phyloP scores from a whole-genome alignment of 2,113 vertebrate genomes.

The Menidia beryllina region DNA sequence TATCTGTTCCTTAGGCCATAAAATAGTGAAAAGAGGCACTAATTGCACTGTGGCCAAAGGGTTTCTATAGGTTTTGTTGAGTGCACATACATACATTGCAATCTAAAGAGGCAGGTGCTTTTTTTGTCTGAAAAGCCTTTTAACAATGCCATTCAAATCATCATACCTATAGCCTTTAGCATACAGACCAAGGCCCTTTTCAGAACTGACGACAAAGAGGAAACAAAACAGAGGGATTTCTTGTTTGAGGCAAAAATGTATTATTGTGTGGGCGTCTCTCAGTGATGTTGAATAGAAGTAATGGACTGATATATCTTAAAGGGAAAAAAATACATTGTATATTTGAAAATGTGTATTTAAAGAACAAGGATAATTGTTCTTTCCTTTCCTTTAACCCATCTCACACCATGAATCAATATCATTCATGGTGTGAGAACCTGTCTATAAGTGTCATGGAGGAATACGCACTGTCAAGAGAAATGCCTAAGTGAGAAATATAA shows the following conservation, averaged over 20 bases:
- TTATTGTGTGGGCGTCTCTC: conserved; percentile 26
- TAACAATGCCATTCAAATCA: conserved; percentile 42
- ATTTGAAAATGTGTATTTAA: conserved; percentile 14
- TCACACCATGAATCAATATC: conserved; percentile 32
- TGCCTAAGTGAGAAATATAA: conserved; percentile 78
- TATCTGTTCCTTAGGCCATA: background rate
- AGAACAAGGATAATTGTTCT: conserved; percentile 1
- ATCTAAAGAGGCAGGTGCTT: background rate
- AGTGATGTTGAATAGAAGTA: conserved; percentile 13
- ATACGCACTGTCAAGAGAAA: conserved; percentile 48
- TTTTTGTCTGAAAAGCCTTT: conserved; percentile 37
- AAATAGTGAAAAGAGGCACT: background rate
- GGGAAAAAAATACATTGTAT: conserved; percentile 1
- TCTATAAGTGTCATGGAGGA: conserved; percentile 35
- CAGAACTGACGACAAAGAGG: conserved; percentile 1
- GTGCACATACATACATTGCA: background rate
- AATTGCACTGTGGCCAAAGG: conserved; percentile 1
- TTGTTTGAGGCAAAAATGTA: conserved; percentile 30
- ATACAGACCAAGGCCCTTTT: conserved; percentile 26
- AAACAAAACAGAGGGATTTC: conserved; percentile 14
- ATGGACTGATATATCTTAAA: conserved; percentile 4
- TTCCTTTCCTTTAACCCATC: conserved; percentile 30
- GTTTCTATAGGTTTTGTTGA: conserved; percentile 23
- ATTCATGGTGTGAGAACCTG: conserved; percentile 44
- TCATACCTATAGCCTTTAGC: conserved; percentile 23